Evolutionary conservation across 2,113 vertebrate species (phyloP).

Genomic region (Brachypodius melanocephalos): DNA sequence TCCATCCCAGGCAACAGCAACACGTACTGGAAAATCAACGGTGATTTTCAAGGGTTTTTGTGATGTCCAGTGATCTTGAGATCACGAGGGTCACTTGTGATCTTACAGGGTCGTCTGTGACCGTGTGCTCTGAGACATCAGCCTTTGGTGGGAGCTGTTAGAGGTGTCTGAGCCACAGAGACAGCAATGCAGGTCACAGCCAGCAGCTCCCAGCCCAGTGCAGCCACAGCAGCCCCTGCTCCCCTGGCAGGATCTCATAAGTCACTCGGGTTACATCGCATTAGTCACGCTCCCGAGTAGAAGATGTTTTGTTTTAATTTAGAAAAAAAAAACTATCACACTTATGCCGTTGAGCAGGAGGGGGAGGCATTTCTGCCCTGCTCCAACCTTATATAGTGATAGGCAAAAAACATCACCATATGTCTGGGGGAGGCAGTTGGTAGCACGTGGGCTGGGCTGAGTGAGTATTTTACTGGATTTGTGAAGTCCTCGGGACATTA

Average conservation of each 20-base stretch:
- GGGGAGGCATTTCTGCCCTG: slow-evolving; percentile 49
- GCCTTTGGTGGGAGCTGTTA: not conserved
- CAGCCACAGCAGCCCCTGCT: not conserved
- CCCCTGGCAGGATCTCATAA: not conserved
- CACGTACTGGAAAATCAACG: rapidly evolving
- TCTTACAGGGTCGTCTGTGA: not conserved
- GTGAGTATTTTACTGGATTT: slow-evolving; percentile 47
- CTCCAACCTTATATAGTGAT: slow-evolving; percentile 51
- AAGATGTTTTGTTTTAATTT: slow-evolving; percentile 68
- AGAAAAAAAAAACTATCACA: slow-evolving; percentile 70
- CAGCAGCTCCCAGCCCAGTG: rapidly evolving
- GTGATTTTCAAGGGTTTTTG: not conserved
- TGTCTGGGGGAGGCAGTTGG: slow-evolving; percentile 71
- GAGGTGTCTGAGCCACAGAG: not conserved
- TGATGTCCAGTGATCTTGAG: not conserved
- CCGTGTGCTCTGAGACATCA: rapidly evolving
- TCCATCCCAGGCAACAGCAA: not conserved
- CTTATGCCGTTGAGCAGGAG: slow-evolving; percentile 51
- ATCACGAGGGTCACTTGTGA: too few species aligned
- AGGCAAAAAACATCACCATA: slow-evolving; percentile 63
- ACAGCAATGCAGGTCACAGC: not conserved
- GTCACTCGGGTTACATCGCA: not conserved
- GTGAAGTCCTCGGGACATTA: slow-evolving; percentile 29
- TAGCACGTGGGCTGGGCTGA: slow-evolving; percentile 54
- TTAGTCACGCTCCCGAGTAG: slow-evolving; percentile 56